These are phyloP conservation scores for Lichenostomus cassidix DNA, from an alignment of 2,113 vertebrate genomes.

Conservation along the genomic window DNA sequence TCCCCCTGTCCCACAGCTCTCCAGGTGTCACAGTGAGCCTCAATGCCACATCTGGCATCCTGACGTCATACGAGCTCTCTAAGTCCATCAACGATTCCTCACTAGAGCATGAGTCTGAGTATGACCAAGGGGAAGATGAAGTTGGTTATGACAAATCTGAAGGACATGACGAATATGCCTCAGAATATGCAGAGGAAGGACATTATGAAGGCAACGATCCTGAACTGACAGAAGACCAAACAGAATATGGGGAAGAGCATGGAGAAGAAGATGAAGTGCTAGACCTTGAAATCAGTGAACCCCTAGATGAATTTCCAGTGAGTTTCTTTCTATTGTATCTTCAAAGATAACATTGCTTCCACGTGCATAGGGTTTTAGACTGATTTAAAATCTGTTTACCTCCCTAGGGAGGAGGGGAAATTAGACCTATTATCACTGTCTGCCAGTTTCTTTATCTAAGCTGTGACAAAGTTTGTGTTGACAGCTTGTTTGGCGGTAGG, in stretches of 20 bases:
- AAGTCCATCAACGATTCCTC: conserved; percentile 72
- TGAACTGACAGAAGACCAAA: conserved; percentile 81
- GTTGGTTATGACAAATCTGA: conserved; percentile 77
- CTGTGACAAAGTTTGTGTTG: conserved; percentile 94
- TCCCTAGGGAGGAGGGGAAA: conserved; percentile 80
- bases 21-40: conserved; percentile 81
- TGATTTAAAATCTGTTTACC: conserved; percentile 83
- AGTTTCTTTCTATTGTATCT: conserved; percentile 80
- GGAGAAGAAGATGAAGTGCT: conserved; percentile 89
- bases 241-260: conserved; percentile 81
- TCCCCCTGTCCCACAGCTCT: conserved; percentile 61
- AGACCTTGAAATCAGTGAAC: conserved; percentile 95
- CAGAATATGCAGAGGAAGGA: conserved; percentile 77
- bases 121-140: conserved; percentile 81
- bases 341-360: conserved; percentile 79
- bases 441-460: conserved; percentile 92
- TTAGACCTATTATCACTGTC: conserved; percentile 91
- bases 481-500: conserved; percentile 92
- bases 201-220: conserved; percentile 78
- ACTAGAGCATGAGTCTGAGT: conserved; percentile 75
- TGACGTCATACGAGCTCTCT: conserved; percentile 78
- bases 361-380: conserved; percentile 66
- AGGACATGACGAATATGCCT: conserved; percentile 73
- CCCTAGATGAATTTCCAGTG: conserved; percentile 96
- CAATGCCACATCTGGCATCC: conserved; percentile 77